These are phyloP conservation scores for Magallana angulata DNA, from an alignment of 1,140 invertebrate species.

Conservation along the genomic window DNA sequence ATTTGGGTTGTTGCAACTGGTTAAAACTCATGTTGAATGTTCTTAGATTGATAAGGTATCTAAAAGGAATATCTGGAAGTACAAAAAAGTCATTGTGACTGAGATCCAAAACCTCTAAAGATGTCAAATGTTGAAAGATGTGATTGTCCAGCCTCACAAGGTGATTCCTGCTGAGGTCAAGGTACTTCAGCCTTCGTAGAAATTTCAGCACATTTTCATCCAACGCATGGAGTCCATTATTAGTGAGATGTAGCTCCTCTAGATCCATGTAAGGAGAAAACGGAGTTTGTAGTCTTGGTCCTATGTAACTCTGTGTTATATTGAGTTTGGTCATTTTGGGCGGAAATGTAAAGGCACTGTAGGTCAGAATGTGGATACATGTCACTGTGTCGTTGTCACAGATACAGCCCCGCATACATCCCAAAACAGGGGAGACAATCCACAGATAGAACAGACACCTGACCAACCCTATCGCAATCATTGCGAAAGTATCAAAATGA, in stretches of 20 bases:
- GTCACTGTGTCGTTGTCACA: constrained; percentile 25
- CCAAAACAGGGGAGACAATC: neutral
- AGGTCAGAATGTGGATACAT: neutral
- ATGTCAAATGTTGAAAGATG: constrained; percentile 60
- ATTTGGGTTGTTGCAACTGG: constrained; percentile 55
- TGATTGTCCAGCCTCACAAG: constrained; percentile 61
- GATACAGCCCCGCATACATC: constrained; percentile 28
- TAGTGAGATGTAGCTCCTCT: constrained; percentile 66
- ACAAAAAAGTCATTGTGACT: constrained; percentile 64
- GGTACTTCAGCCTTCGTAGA: constrained; percentile 61
- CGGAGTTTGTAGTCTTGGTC: constrained; percentile 62
- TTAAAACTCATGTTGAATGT: constrained; percentile 72
- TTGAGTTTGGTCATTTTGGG: constrained; percentile 48
- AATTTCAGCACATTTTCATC: constrained; percentile 59
- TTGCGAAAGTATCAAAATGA: neutral
- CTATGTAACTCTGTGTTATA: constrained; percentile 62
- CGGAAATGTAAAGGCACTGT: constrained; percentile 31
- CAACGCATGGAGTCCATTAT: constrained; percentile 65
- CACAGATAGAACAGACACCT: neutral
- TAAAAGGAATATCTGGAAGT: constrained; percentile 62
- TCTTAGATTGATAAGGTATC: constrained; percentile 60
- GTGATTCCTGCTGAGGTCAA: constrained; percentile 66
- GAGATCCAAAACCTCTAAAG: constrained; percentile 65
- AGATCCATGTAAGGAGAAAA: constrained; percentile 62
- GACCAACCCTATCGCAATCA: neutral